phyloP scores from a whole-genome alignment of 1,140 invertebrate genomes.

The Formica selysi region DNA sequence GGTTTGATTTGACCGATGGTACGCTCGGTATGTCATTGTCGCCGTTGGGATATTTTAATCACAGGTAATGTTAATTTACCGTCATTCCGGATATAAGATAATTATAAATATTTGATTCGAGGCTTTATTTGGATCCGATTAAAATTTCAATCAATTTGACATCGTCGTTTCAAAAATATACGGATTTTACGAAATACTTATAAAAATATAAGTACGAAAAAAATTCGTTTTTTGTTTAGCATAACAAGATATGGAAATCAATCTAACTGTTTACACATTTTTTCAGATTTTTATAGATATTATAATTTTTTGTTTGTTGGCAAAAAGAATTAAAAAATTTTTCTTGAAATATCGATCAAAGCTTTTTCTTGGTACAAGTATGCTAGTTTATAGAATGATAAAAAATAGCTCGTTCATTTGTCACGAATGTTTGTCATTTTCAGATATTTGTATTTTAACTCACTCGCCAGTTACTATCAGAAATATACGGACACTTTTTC shows the following conservation, averaged over 20 bases:
- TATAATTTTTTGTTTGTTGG: not conserved
- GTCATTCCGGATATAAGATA: not conserved
- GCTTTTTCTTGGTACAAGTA: not conserved
- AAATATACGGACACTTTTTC: constrained; percentile 81
- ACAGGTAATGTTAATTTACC: constrained; percentile 76
- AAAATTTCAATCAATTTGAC: not conserved
- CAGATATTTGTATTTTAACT: constrained; percentile 87
- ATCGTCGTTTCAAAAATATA: not conserved
- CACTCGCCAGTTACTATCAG: constrained; percentile 84
- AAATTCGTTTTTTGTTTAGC: not conserved
- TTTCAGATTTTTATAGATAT: not conserved
- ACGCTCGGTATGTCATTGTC: constrained; percentile 85
- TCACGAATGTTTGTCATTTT: constrained; percentile 67
- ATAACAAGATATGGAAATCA: not conserved
- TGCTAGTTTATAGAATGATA: not conserved
- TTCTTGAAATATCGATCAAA: not conserved
- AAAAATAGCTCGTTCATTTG: constrained; percentile 1
- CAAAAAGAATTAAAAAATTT: not conserved
- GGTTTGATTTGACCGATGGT: constrained; percentile 83
- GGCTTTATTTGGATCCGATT: not conserved
- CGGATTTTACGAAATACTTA: not conserved
- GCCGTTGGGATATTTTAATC: constrained; percentile 81
- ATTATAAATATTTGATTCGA: not conserved
- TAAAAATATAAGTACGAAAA: not conserved
- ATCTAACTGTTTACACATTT: not conserved